These are phyloP conservation scores for Melieria picta DNA, from an alignment of 2,888 invertebrate genomes.

Conservation along the genomic window DNA sequence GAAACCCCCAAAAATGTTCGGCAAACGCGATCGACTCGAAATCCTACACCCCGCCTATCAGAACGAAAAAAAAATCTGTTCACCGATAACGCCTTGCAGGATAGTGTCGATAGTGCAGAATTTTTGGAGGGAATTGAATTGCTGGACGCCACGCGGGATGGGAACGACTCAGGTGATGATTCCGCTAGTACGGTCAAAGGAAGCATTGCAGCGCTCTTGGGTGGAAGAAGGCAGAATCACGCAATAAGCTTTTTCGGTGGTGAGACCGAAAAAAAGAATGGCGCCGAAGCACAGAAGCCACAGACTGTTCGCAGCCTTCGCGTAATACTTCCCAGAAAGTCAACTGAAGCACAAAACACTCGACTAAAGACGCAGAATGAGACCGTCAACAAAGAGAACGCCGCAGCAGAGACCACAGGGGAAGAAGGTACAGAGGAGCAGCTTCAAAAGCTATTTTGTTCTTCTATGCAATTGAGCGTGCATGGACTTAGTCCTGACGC, in stretches of 20 bases:
- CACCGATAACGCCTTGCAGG: constrained; percentile 28
- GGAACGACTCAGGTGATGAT: constrained; percentile 2
- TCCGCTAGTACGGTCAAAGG: constrained; percentile 25
- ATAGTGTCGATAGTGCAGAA: constrained; percentile 21
- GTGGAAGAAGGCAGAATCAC: constrained; percentile 31
- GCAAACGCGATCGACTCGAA: constrained; percentile 49
- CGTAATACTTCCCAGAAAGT: constrained; percentile 40
- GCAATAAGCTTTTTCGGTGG: constrained; percentile 40
- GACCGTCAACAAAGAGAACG: constrained; percentile 40
- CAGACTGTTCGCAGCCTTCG: constrained; percentile 29
- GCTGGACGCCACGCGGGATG: constrained; percentile 43
- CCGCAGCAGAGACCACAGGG: constrained; percentile 30
- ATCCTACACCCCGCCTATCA: constrained; percentile 70
- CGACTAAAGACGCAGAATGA: constrained; percentile 26
- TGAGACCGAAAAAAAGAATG: constrained; percentile 25
- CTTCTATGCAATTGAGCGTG: constrained; percentile 57
- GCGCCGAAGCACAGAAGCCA: constrained; percentile 19
- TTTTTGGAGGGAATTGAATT: constrained; percentile 49
- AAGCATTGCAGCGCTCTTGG: constrained; percentile 34
- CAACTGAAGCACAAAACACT: constrained; percentile 26
- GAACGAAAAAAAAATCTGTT: constrained; percentile 75
- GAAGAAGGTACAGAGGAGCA: constrained; percentile 44
- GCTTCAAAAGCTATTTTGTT: constrained; percentile 56
- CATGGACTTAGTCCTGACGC: constrained; percentile 34
- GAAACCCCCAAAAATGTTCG: constrained; percentile 59